Conservation (phyloP, 2,888 invertebrate genomes). For the Hedya salicella region DNA sequence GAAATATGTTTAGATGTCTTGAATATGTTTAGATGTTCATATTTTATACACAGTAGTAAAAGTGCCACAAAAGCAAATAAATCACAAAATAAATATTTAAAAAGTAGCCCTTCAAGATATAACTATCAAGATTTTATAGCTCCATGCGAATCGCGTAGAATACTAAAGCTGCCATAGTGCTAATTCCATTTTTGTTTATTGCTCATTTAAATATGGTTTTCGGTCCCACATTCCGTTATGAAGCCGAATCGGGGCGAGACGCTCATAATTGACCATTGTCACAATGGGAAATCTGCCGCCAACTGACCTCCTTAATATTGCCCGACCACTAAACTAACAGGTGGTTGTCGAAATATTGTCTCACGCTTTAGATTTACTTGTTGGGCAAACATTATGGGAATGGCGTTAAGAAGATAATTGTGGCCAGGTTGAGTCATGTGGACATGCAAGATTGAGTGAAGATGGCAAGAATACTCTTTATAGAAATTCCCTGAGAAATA, state of each 20-base stretch:
- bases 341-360: constrained; percentile 75
- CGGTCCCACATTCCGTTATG: constrained; percentile 63
- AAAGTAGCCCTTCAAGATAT: no score
- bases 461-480: neutral
- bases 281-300: constrained; percentile 72
- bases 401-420: constrained; percentile 34
- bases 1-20: no score
- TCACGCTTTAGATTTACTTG: constrained; percentile 66
- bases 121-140: neutral
- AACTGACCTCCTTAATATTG: constrained; percentile 72
- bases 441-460: constrained; percentile 1
- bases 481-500: no score
- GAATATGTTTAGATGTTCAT: no score
- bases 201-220: constrained; percentile 45
- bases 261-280: constrained; percentile 80
- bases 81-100: no score
- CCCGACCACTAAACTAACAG: constrained; percentile 66
- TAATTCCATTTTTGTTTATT: constrained; percentile 41
- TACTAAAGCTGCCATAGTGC: constrained; percentile 20
- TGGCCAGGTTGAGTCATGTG: constrained; percentile 30
- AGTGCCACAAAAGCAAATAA: no score
- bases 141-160: constrained; percentile 19
- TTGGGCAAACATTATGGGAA: constrained; percentile 56
- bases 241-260: constrained; percentile 61
- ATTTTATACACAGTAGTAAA: no score